Percentiles rank a stretch among this genome's conserved stretches.
phyloP scores from a whole-genome alignment of 2,113 vertebrate genomes.

The Lophius piscatorius region DNA sequence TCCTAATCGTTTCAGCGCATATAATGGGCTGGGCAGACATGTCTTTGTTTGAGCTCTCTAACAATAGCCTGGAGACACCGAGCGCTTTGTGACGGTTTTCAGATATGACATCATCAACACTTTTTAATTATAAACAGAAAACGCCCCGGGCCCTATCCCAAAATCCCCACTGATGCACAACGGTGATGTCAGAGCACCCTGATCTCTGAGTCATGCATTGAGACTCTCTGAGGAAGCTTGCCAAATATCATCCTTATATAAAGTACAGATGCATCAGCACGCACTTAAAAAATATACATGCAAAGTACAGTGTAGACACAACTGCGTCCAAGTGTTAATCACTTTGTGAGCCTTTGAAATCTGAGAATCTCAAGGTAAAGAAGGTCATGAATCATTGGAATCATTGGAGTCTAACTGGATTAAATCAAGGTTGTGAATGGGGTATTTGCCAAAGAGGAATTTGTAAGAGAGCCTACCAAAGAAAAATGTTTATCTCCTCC shows the following conservation, averaged over 20 bases:
- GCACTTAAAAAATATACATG: background rate
- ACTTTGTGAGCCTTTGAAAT: slow-evolving; percentile 6
- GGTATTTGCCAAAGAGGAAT: slow-evolving; percentile 1
- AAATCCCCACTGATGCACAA: slow-evolving; percentile 47
- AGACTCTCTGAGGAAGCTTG: slow-evolving; percentile 32
- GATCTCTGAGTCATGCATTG: slow-evolving; percentile 55
- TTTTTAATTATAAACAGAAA: slow-evolving; percentile 67
- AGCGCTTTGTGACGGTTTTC: slow-evolving; percentile 33
- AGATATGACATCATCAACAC: slow-evolving; percentile 54
- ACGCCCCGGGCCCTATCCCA: background rate
- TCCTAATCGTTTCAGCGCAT: no score
- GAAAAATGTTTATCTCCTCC: slow-evolving; percentile 39
- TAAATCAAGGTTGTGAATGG: slow-evolving; percentile 15
- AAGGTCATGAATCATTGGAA: background rate
- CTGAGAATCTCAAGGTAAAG: background rate
- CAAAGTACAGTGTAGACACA: background rate
- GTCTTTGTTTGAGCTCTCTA: no score
- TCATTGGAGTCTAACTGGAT: background rate
- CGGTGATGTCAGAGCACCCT: slow-evolving; percentile 64
- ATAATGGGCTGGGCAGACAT: no score
- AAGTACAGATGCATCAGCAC: background rate
- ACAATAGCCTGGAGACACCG: slow-evolving; percentile 18
- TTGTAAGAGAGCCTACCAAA: slow-evolving; percentile 18
- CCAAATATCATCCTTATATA: slow-evolving; percentile 23
- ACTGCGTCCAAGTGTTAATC: background rate